phyloP scores from a whole-genome alignment of 2,797 vertebrate species.

The Coracias cyanogaster region DNA sequence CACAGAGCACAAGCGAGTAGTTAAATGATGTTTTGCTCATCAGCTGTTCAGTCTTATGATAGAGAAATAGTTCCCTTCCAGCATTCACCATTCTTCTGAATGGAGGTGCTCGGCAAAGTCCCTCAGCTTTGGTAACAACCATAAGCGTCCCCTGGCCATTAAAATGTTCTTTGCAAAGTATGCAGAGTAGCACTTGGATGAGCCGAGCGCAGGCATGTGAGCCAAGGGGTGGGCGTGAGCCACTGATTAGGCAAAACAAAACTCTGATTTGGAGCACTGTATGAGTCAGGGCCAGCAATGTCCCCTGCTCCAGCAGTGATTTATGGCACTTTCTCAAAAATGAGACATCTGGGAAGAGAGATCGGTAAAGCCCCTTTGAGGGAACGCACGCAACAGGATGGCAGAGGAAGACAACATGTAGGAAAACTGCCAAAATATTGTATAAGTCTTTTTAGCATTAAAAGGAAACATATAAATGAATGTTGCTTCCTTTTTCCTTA shows the following conservation, averaged over 20 bases:
- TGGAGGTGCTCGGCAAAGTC: not conserved
- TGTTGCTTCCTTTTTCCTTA: not conserved
- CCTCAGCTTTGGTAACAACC: not conserved
- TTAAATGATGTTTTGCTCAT: conserved; percentile 5
- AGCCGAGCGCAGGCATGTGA: not conserved
- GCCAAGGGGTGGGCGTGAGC: not conserved
- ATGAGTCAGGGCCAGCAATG: not conserved
- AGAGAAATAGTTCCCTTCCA: not conserved
- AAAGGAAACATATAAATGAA: not conserved
- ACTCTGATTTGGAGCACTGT: not conserved
- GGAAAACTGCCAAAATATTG: not conserved
- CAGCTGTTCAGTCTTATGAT: not conserved
- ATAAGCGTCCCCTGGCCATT: not conserved
- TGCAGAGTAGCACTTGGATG: not conserved
- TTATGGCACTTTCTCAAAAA: not conserved
- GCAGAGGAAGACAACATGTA: not conserved
- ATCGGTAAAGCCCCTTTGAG: not conserved
- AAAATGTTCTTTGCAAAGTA: not conserved
- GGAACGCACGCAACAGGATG: not conserved
- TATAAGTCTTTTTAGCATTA: not conserved
- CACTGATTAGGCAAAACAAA: not conserved
- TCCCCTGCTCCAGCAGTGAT: conserved; percentile 14
- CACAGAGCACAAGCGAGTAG: not conserved
- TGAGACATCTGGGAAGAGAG: not conserved
- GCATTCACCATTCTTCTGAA: not conserved